Evolutionary conservation across 2,797 vertebrate genomes (phyloP), one percentile per base, ranked within the genome.

Genomic region (Myripristis jacobus): DNA sequence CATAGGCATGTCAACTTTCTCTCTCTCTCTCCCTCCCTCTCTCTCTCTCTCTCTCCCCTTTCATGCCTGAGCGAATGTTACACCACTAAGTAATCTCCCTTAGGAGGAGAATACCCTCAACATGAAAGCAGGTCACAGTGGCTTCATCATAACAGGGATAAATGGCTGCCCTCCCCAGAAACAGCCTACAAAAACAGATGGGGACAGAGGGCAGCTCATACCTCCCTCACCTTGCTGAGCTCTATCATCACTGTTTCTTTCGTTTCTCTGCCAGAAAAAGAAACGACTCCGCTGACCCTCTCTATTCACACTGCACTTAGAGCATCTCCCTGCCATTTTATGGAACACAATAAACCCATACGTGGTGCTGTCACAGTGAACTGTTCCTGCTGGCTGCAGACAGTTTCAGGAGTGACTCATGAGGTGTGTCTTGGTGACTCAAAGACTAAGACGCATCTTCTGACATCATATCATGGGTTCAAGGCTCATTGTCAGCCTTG

Each of bases 121-220:
- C 78, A 81, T 78, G 72, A 81, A 84, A 83, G 70, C 66, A 68
- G 81, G 79, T 80, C 78, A 65, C 47, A 72, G 67, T 51, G 47
- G 62, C 74, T 66, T 61, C 68, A 70, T 80, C 75, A 58, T 57
- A 66, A 64, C 80, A 75, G 64, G 24, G n/a, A 82, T 70, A 70
- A 84, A 88, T 73, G 67, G 46, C 58, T 31, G 44, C 58, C 53
- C 57, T 59, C 31, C 18, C 24, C 53, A 41, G 54, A 50, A 57
- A 41, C 44, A 72, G 55, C 25, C 59, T n/a, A 61, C 68, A 51
- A 70, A 60, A 80, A 73, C 64, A 79, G 76, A 79, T 16, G 43
- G 56, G 70, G 65, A 27, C n/a, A 13, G 58, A 50, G 54, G 60
- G 68, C 59, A 22, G 73, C 46, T 74, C 58, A n/a, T 64, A 41